Evolutionary conservation across 2,113 vertebrate species (phyloP).

Genomic region (Pelodiscus sinensis): DNA sequence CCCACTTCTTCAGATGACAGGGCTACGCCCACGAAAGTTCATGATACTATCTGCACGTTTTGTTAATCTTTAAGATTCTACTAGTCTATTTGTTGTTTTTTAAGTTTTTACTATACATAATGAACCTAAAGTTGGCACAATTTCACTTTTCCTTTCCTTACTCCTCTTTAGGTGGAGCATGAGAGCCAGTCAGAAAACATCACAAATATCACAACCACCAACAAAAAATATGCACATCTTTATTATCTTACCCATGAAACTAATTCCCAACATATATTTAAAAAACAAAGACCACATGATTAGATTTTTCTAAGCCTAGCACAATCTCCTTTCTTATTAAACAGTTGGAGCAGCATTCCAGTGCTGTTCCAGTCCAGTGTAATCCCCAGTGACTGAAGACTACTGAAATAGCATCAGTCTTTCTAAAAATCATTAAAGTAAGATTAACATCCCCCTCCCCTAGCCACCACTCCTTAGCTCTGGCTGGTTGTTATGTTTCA

Average conservation of each 20-base stretch:
- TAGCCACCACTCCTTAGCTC: background rate
- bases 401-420: background rate
- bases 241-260: background rate
- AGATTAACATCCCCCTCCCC: background rate
- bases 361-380: rapidly evolving
- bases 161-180: background rate
- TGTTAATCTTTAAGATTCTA: too few species aligned
- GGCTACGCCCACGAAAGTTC: too few species aligned
- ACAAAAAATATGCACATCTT: background rate
- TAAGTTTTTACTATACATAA: too few species aligned
- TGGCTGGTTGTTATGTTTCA: background rate
- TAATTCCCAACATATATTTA: background rate
- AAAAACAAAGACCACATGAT: background rate
- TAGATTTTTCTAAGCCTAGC: slow-evolving; percentile 1
- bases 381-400: background rate
- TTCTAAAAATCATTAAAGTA: background rate
- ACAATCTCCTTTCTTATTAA: slow-evolving; percentile 19
- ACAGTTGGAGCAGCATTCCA: background rate
- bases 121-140: background rate
- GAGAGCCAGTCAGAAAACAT: background rate
- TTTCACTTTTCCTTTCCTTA: background rate
- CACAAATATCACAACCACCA: background rate
- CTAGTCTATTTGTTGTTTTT: too few species aligned
- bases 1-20: too few species aligned
- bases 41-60: too few species aligned